Percentiles rank a stretch among this genome's conserved stretches.
Evolutionary conservation across 2,797 vertebrate genomes (phyloP).

Genomic region (Sciaenops ocellatus): DNA sequence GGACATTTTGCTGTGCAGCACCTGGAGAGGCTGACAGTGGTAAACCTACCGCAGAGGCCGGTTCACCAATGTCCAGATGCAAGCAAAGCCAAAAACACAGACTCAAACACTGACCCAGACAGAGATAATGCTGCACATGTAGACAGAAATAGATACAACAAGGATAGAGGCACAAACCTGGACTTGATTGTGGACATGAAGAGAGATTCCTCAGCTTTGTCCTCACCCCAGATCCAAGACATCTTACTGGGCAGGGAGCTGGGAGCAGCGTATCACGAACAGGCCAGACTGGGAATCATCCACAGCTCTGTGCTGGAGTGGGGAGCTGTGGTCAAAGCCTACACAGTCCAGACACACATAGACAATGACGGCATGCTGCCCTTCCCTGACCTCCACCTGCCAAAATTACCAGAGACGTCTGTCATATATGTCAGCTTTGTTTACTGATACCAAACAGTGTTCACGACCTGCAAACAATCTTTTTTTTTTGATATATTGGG

Average conservation of each 20-base stretch:
- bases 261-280: slow-evolving; percentile 71
- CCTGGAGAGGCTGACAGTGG: slow-evolving; percentile 74
- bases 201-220: slow-evolving; percentile 33
- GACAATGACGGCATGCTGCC: slow-evolving; percentile 71
- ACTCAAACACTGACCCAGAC: slow-evolving; percentile 45
- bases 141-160: slow-evolving; percentile 53
- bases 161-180: slow-evolving; percentile 54
- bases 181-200: slow-evolving; percentile 42
- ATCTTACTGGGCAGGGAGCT: slow-evolving; percentile 74
- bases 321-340: slow-evolving; percentile 72
- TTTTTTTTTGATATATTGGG: background rate
- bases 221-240: slow-evolving; percentile 70
- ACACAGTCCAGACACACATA: slow-evolving; percentile 80
- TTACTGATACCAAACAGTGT: slow-evolving; percentile 56
- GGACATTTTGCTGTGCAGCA: slow-evolving; percentile 75
- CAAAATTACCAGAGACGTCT: slow-evolving; percentile 70
- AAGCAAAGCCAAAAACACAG: slow-evolving; percentile 55
- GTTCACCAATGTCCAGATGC: slow-evolving; percentile 39
- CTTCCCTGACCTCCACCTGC: slow-evolving; percentile 75
- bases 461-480: background rate
- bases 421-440: slow-evolving; percentile 81
- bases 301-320: slow-evolving; percentile 74
- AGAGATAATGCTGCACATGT: slow-evolving; percentile 43
- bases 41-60: slow-evolving; percentile 47
- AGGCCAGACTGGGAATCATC: slow-evolving; percentile 77